Evolutionary conservation across 2,888 invertebrate genomes (phyloP).

Genomic region (Pristionchus fissidentatus): DNA sequence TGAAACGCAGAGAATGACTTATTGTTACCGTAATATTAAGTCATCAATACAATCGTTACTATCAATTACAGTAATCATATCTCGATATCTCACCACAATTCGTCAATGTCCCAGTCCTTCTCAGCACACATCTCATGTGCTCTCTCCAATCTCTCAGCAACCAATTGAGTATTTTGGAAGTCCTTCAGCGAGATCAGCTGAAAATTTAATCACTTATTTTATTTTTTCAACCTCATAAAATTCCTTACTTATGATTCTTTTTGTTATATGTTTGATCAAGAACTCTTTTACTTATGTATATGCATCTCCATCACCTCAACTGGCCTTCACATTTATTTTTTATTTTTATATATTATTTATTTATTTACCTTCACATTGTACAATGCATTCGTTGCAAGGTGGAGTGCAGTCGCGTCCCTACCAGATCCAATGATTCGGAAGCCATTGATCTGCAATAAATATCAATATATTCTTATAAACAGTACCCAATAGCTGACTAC

Average conservation of each 20-base stretch:
- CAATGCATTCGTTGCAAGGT: conserved; percentile 49
- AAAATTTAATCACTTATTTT: neutral
- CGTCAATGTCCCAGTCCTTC: conserved; percentile 48
- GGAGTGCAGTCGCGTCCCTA: conserved; percentile 51
- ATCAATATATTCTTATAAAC: neutral
- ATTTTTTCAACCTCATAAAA: too few species aligned
- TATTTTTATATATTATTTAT: neutral
- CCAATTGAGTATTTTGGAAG: conserved; percentile 10
- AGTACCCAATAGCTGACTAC: neutral
- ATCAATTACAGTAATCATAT: neutral
- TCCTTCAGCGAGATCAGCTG: conserved; percentile 50
- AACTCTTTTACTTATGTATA: too few species aligned
- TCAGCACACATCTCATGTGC: conserved; percentile 48
- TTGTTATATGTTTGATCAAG: too few species aligned
- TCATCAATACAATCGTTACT: neutral
- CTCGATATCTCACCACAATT: conserved; percentile 49
- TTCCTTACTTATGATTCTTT: too few species aligned
- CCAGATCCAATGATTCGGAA: conserved; percentile 56
- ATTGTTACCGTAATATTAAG: neutral
- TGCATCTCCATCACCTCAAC: neutral
- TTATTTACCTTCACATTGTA: conserved; percentile 7
- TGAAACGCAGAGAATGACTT: conserved; percentile 46
- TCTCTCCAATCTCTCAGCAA: conserved; percentile 49
- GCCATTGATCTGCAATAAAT: neutral
- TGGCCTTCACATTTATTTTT: neutral